Evolutionary conservation across 1,140 invertebrate species (phyloP), one percentile per base, ranked within the genome.

Genomic region (Caenorhabditis tropicalis): DNA sequence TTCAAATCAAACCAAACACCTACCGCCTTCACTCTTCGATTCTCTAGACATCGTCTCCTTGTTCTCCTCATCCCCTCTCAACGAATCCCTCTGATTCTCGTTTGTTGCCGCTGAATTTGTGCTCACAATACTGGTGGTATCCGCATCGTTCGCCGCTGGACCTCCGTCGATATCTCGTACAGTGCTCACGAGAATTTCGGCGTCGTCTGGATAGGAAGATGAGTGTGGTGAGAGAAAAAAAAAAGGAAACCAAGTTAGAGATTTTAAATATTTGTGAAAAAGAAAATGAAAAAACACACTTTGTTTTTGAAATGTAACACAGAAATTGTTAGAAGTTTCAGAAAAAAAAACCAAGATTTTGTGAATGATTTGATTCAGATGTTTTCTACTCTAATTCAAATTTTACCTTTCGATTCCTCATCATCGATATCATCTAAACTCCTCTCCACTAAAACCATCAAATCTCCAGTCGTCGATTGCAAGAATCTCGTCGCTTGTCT

Each of bases 381-480:
- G n/a, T n/a, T n/a, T n/a, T n/a, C n/a, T n/a, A n/a, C n/a, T n/a
- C n/a, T n/a, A n/a, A n/a, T n/a, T n/a, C n/a, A n/a, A n/a, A n/a
- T n/a, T 31, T 43, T 21, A 84, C 70, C 83, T 80, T 65, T 84
- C n/a, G 43, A 43, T 24, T 85, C 82, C 19, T 65, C 58, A 15
- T 86, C 79, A 39, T 87, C 87, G 29, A 87, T 83, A 74, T 89
- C 88, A 46, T 87, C 88, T 15, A 90, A 58, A 49, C 84, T 70
- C 49, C 89, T 85, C 49, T 90, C 89, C 29, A 90, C 89, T 10
- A 90, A 58, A 16, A 90, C 86, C 27, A 87, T 80, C 48, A 90
- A 79, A 83, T 90, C 89, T 19, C 89, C 88, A 21, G 83, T 49
- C 15, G 89, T 89, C 15, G 87, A 84, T 60, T 70, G 84, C 21